Conservation (phyloP, 1,140 invertebrate species). For the Agrilus planipennis region DNA sequence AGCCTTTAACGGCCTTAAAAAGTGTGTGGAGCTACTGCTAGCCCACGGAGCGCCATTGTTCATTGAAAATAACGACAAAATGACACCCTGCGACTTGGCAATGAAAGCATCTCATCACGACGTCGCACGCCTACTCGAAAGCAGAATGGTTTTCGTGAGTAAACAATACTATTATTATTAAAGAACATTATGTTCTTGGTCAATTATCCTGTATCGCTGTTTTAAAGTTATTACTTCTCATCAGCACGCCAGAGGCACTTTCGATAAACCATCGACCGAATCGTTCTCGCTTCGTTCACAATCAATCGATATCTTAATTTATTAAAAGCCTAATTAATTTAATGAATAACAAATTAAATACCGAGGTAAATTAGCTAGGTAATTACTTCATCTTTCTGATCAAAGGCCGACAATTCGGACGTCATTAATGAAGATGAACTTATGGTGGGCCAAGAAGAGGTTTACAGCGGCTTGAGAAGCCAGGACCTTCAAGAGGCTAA, state of each 20-base stretch:
- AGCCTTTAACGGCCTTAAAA: conserved; percentile 48
- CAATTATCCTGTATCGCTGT: too few species aligned
- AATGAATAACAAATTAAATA: neutral
- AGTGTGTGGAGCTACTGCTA: conserved; percentile 53
- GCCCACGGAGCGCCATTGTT: conserved; percentile 48
- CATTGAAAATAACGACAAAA: conserved; percentile 47
- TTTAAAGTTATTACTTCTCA: too few species aligned
- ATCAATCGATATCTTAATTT: too few species aligned
- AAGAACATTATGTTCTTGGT: too few species aligned
- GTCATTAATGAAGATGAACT: conserved; percentile 37
- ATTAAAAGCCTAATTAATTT: neutral
- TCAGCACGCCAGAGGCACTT: too few species aligned
- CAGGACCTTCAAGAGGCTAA: conserved; percentile 67
- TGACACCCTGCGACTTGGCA: conserved; percentile 55
- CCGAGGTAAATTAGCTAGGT: too few species aligned
- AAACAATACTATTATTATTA: neutral
- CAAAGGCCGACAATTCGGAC: conserved; percentile 33
- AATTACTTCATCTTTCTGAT: neutral
- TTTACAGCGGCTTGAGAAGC: conserved; percentile 51
- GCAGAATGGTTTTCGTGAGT: conserved; percentile 61
- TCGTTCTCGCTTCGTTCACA: conserved; percentile 45
- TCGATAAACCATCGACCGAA: too few species aligned
- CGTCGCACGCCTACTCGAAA: conserved; percentile 53
- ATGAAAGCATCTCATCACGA: conserved; percentile 45
- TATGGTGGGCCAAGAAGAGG: conserved; percentile 38